Percentiles rank a stretch among this genome's conserved stretches.
These are phyloP conservation scores for Protonemura montana DNA, from an alignment of 2,888 invertebrate species.

Conservation along the genomic window DNA sequence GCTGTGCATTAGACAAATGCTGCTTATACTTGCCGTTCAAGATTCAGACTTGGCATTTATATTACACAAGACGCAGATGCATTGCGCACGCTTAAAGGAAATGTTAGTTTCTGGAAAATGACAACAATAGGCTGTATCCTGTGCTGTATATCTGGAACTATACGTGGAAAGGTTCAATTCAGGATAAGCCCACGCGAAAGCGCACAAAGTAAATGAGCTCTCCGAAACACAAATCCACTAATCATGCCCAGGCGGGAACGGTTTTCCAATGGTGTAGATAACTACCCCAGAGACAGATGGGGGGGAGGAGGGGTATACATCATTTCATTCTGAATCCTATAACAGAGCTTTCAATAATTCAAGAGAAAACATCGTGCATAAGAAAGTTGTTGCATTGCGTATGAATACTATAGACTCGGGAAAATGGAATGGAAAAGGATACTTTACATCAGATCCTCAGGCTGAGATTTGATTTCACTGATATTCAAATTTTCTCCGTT, in stretches of 20 bases:
- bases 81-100: background rate
- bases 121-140: background rate
- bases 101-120: background rate
- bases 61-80: background rate
- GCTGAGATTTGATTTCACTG: slow-evolving; percentile 26
- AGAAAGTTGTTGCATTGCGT: background rate
- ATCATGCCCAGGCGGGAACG: background rate
- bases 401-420: background rate
- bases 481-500: slow-evolving; percentile 12
- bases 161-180: background rate
- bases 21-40: background rate
- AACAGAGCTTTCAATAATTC: slow-evolving; percentile 22
- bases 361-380: background rate
- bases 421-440: slow-evolving; percentile 7
- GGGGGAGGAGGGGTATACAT: background rate
- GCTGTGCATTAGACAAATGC: background rate
- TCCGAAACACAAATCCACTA: background rate
- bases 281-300: background rate
- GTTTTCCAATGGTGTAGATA: background rate
- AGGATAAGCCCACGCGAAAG: background rate
- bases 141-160: background rate
- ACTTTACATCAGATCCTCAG: slow-evolving; percentile 2
- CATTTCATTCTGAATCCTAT: background rate
- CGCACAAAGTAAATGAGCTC: background rate
- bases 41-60: no score